Evolutionary conservation across 2,797 vertebrate species (phyloP).

Genomic region (Prunella strophiata): DNA sequence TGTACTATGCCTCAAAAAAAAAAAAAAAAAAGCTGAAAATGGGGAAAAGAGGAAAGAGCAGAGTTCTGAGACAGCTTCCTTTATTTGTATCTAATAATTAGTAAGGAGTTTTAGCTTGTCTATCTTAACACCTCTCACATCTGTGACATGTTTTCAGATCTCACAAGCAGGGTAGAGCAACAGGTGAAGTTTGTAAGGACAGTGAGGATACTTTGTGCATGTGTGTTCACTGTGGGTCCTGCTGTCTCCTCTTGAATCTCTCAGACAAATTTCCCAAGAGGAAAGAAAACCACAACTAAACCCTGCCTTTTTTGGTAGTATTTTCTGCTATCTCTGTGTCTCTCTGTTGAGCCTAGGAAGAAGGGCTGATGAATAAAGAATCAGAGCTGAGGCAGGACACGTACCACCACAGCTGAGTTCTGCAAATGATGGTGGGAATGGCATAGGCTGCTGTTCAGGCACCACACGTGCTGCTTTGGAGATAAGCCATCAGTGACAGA

Average conservation of each 20-base stretch:
- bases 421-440: not conserved
- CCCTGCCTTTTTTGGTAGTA: not conserved
- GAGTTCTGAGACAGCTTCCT: not conserved
- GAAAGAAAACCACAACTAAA: not conserved
- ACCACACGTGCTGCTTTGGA: slow-evolving; percentile 11
- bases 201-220: not conserved
- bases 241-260: not conserved
- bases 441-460: not conserved
- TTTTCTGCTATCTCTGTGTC: not conserved
- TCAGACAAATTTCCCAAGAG: not conserved
- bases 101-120: not conserved
- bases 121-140: not conserved
- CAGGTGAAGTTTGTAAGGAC: not conserved
- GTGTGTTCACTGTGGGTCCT: not conserved
- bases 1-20: not conserved
- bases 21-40: not conserved
- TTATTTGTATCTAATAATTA: not conserved
- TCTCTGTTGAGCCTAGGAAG: not conserved
- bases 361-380: slow-evolving; percentile 32
- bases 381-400: slow-evolving; percentile 14
- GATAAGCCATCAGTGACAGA: slow-evolving; percentile 43
- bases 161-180: not conserved
- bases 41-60: not conserved
- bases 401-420: slow-evolving; percentile 36
- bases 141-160: not conserved